Base-by-base conservation (phyloP, 2,888 invertebrate genomes). In the Caenorhabditis zanzibari region DNA sequence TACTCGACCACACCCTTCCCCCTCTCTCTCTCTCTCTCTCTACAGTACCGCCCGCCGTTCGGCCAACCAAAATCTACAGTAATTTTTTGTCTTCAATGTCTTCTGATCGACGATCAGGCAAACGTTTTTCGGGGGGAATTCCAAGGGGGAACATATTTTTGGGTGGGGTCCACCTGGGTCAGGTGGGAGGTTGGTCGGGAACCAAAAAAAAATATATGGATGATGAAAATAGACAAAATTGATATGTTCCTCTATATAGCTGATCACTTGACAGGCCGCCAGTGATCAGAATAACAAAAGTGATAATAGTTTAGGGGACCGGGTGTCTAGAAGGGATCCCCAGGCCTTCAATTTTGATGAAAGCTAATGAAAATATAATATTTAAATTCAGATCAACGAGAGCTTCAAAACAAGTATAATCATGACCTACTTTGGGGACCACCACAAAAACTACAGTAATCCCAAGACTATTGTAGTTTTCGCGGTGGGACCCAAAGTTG, bases 1-100 rank as follows among this genome's bases (percentile, higher is more conserved):
- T n/a, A n/a, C n/a, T n/a, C 66, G 38, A 56, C 61, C 73, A 61
- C 66, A 64, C 73, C 61, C 69, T 47, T 54, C 56, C 22, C 61
- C 35, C 58, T 44, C 41, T 26, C 35, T 49, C 26, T 59, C 58
- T 38, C 58, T 35, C 22, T 38, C 12, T 38, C 38, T 38, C 38
- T 38, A 2, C 38, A 12, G 6, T 66, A 64, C 71, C 54, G 54
- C 68, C 52, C 14, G 44, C 26, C 66, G 63, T 64, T 77, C 76
- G 63, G 35, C 26, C 47, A 24, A 38, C 16, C 32, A 38, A 38
- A 38, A 14, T 52, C 26, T 77, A 74, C 77, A 63, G 63, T 69
- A 64, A 61, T 71, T 77, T 64, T 69, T 77, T 77, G 10, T 16
- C 16, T 24, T n/a, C 44, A 38, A 26, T 35, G 52, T 32, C 69